Evolutionary conservation across 2,113 vertebrate species (phyloP).

Genomic region (Hypanus sabinus): DNA sequence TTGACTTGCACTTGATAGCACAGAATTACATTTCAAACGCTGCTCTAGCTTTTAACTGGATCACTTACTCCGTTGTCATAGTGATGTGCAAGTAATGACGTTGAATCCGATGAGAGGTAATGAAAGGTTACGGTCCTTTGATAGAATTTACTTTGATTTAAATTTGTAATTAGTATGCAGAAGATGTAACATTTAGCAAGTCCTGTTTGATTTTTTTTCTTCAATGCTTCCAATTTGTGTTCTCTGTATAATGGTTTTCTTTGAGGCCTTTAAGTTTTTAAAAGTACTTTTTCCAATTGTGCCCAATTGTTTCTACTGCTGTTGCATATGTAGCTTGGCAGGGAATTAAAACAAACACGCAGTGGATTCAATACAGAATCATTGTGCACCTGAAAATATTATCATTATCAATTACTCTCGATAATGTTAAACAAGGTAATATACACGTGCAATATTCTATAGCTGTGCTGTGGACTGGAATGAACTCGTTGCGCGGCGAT

Average conservation of each 20-base stretch:
- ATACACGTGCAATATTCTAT: too few species aligned
- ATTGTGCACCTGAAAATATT: too few species aligned
- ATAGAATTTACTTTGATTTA: background rate
- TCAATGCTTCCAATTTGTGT: background rate
- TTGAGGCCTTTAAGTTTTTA: background rate
- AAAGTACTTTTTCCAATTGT: background rate
- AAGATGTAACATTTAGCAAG: background rate
- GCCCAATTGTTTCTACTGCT: background rate
- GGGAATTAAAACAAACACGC: too few species aligned
- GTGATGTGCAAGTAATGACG: background rate
- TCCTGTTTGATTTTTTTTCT: background rate
- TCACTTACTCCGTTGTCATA: background rate
- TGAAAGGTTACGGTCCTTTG: background rate
- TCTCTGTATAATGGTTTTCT: background rate
- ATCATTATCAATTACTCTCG: too few species aligned
- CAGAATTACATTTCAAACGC: background rate
- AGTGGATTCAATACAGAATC: too few species aligned
- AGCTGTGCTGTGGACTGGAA: too few species aligned
- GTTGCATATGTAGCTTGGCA: too few species aligned
- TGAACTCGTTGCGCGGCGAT: too few species aligned
- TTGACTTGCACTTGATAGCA: background rate
- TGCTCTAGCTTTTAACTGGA: background rate
- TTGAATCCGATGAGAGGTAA: background rate
- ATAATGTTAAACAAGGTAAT: too few species aligned
- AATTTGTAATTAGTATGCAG: background rate